Conservation (phyloP, 2,888 invertebrate genomes). For the Hirtodrosophila histrioides region DNA sequence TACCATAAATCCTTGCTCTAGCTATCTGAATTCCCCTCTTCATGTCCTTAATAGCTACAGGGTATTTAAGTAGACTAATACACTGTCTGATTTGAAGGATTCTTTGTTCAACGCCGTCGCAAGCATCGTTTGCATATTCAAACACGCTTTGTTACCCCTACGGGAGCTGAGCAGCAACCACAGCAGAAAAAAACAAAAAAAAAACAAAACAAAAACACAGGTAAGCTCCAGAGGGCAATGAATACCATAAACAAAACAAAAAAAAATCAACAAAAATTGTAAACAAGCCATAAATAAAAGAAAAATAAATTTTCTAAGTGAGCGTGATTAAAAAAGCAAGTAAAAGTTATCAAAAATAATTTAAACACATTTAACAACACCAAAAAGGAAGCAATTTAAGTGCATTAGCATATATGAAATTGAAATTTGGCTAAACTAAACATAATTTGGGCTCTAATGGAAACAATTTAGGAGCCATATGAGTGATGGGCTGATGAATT, state of each 20-base stretch:
- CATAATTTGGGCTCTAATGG: constrained; percentile 46
- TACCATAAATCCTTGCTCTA: too few species aligned
- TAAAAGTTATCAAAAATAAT: constrained; percentile 47
- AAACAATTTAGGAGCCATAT: constrained; percentile 30
- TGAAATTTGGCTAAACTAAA: constrained; percentile 41
- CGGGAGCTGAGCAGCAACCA: constrained; percentile 1
- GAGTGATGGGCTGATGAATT: constrained; percentile 12
- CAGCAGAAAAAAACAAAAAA: neutral
- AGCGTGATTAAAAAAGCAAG: constrained; percentile 42
- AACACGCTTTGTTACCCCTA: constrained; percentile 47
- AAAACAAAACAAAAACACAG: constrained; percentile 9
- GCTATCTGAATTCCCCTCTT: neutral
- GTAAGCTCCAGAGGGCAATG: constrained; percentile 63
- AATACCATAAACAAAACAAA: constrained; percentile 61
- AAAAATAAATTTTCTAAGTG: constrained; percentile 9
- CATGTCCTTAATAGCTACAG: constrained; percentile 3
- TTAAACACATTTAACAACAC: constrained; percentile 50
- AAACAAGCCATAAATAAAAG: constrained; percentile 39
- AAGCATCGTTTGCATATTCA: constrained; percentile 47
- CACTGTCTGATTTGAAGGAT: constrained; percentile 9
- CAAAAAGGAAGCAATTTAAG: constrained; percentile 21
- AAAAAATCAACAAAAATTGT: constrained; percentile 32
- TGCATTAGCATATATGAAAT: constrained; percentile 47
- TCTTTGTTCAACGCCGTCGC: constrained; percentile 18
- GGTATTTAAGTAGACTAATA: constrained; percentile 27